These are phyloP conservation scores for Prorops nasuta DNA, from an alignment of 1,140 invertebrate genomes.

Conservation along the genomic window DNA sequence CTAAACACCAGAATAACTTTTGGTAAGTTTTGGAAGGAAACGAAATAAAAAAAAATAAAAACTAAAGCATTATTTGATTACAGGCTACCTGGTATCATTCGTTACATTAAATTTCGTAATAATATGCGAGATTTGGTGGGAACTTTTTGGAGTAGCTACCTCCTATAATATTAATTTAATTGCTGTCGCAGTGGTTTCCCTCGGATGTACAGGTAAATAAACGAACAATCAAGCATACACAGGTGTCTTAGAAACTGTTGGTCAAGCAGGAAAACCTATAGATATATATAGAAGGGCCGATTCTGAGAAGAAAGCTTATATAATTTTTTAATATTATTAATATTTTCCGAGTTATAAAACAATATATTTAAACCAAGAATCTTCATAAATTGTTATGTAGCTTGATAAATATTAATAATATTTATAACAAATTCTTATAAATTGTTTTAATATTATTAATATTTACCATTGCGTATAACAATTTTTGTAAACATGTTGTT, in stretches of 20 bases:
- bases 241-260: too few relatives aligned
- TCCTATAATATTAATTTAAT: conserved; percentile 80
- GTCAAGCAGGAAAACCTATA: too few relatives aligned
- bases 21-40: conserved; percentile 57
- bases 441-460: background rate
- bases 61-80: conserved; percentile 30
- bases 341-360: too few relatives aligned
- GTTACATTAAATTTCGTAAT: conserved; percentile 79
- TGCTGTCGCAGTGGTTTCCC: conserved; percentile 79
- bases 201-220: conserved; percentile 80
- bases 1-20: conserved; percentile 82
- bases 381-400: too few relatives aligned
- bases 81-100: conserved; percentile 81
- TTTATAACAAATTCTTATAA: too few relatives aligned
- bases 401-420: too few relatives aligned
- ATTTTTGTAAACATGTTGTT: too few relatives aligned
- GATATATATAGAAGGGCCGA: too few relatives aligned
- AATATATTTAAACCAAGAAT: too few relatives aligned
- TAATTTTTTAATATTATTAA: too few relatives aligned
- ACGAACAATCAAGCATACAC: too few relatives aligned
- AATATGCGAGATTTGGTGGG: conserved; percentile 81
- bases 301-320: too few relatives aligned
- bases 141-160: conserved; percentile 69
- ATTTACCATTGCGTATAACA: background rate
- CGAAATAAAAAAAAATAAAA: background rate